Base-by-base conservation (phyloP, 2,113 vertebrate species). In the Pogona vitticeps region DNA sequence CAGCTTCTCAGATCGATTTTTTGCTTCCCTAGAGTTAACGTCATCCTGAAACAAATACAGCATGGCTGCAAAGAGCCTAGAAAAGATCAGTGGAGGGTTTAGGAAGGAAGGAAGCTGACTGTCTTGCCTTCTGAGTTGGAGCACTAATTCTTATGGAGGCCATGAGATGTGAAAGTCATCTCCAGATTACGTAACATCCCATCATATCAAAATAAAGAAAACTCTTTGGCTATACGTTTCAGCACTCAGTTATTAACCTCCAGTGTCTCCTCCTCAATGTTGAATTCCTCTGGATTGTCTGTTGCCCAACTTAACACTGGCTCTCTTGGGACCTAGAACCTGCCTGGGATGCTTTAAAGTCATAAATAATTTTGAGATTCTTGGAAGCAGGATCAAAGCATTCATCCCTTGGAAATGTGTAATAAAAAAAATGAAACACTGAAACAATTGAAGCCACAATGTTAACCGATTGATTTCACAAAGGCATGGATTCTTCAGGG, bases 171-270 rank as follows among this genome's bases (percentile, higher is more conserved):
- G 76, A 78, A 71, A 86, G 26, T 79, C 84, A n/a, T 78, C 33
- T 86, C 52, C 28, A 56, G 40, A 63, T 80, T 58, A 73, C 26
- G 12, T 73, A 73, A 59, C 21, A 71, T 67, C 46, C 10, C 84
- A 85, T 38, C 46, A 78, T 70, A 70, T 68, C 65, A 70, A 85
- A 70, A 78, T 52, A 58, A 85, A 85, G 63, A 85, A 78, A 33
- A 23, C 33, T 26, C 23, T 70, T 31, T 58, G 42, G 21, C 20
- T 85, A 18, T 42, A 77, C 33, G 17, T 86, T 80, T 80, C 59
- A 80, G 26, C 2, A 46, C 80, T 46, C 38, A 36, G 65, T 73
- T 86, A 65, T 81, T 86, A 81, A 26, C 56, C 46, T 42, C 36
- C 52, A 71, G 21, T 5, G 23, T 75, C 68, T 75, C 58, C 58